Percentiles rank a stretch among this genome's conserved stretches.
Conservation (phyloP, 2,888 invertebrate genomes). For the Geophilus truncorum region DNA sequence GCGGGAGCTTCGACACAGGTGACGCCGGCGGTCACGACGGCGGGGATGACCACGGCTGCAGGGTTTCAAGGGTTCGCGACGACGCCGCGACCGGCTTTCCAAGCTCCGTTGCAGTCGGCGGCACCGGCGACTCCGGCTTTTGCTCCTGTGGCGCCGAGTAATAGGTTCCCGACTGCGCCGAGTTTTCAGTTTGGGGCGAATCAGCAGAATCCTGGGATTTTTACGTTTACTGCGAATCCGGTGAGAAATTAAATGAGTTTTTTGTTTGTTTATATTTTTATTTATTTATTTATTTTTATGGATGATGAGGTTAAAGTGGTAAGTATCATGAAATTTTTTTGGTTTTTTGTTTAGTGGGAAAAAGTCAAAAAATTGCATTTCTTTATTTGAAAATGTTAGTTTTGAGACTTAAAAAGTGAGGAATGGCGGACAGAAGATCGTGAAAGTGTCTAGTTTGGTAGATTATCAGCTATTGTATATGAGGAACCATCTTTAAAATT, state of each 20-base stretch:
- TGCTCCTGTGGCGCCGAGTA: neutral
- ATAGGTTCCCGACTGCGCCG: neutral
- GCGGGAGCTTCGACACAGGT: too few relatives aligned
- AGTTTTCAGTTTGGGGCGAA: neutral
- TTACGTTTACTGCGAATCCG: neutral
- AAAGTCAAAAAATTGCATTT: too few relatives aligned
- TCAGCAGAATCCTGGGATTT: neutral
- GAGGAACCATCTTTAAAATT: too few relatives aligned
- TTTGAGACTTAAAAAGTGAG: too few relatives aligned
- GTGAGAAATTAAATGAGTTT: neutral
- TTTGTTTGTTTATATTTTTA: neutral
- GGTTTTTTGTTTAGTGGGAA: too few relatives aligned
- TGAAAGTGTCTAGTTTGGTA: too few relatives aligned
- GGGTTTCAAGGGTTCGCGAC: conserved; percentile 13
- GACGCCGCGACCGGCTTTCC: conserved; percentile 14
- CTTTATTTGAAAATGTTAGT: too few relatives aligned
- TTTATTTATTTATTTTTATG: too few relatives aligned
- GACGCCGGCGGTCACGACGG: conserved; percentile 36
- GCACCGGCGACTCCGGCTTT: neutral
- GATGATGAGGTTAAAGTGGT: too few relatives aligned
- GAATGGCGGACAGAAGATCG: too few relatives aligned
- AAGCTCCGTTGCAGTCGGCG: neutral
- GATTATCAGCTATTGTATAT: too few relatives aligned
- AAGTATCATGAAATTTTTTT: too few relatives aligned
- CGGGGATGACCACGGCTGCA: conserved; percentile 28